Base-by-base conservation (phyloP, 2,888 invertebrate genomes). In the Nomada ferruginata region DNA sequence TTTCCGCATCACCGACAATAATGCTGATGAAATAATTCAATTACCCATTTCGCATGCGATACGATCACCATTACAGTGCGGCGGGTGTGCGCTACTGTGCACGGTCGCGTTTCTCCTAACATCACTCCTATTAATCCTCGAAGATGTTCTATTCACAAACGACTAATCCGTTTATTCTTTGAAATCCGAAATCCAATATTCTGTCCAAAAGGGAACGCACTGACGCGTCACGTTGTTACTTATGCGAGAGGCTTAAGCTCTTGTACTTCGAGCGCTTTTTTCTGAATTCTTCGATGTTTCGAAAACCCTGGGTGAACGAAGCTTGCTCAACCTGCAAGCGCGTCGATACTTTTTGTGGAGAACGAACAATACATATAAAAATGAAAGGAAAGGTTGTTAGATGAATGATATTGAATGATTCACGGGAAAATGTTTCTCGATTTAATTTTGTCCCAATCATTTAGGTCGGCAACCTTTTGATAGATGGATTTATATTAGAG, bases 1-100 rank as follows among this genome's bases (percentile, higher is more conserved):
- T 77, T 81, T 81, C 77, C 65, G 74, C 70, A 66, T 77, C 57
- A 47, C 57, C 18, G 76, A 70, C 70, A 81, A 83, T 81, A 81
- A 81, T 77, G 71, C 66, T 68, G 77, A 81, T 81, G 79, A 83
- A 70, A 81, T 77, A 83, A 83, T 81, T 81, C 74, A 74, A 81
- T 83, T 77, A 74, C 26, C 59, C 61, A 57, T 77, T 77, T 63
- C 70, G 65, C 76, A 13, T 66, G 69, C 72, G 69, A 68, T 73
- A 73, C 68, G 74, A 71, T 52, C 65, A 65, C 26, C 71, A 23
- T 4, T 2, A 44, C 59, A 7, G n/a, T 20, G 59, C n/a, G 23
- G 15, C 13, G n/a, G 13, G 20, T 42, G 57, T 15, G 47, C 69
- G 29, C 7, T 7, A 36, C 36, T n/a, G 50, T 60, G n/a, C 20